Evolutionary conservation across 2,797 vertebrate genomes (phyloP), one percentile per base, ranked within the genome.

Genomic region (Periophthalmus magnuspinnatus): DNA sequence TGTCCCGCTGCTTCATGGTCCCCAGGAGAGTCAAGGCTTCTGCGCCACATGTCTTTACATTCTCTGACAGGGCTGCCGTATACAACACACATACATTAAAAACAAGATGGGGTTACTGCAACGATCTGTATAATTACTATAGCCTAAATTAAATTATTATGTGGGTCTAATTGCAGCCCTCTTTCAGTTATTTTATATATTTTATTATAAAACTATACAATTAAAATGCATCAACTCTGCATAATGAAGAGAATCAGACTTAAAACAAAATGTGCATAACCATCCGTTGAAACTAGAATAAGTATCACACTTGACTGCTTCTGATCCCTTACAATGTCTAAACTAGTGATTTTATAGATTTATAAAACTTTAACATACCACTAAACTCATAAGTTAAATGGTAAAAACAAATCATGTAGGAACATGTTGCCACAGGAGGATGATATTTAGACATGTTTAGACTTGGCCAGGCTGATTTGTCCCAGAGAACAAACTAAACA

Each of bases 11-110:
- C 76, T 95, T 94, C 90, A 99, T 92, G 78, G 88, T 80, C 3
- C 89, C 88, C 79, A 99, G 90, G 81, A 95, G 93, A 82, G 70
- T 65, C 84, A 97, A 79, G 1, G 95, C 93, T 78, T 97, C 94
- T 0, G 83, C 81, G 17, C 96, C 95, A 0, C 94, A 98, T 21
- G 87, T 79, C 87, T 93, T 95, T 82, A 97, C 95, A 11, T 92
- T 91, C 74, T 95, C 95, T 1, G 93, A 91, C 84, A 99, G 89
- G 32, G 90, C 97, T 98, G 90, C 81, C 0, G 13, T 55, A 14
- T 58, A 32, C 21, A 56, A 61, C 52, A 67, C 50, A 57, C 22
- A 1, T 45, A 68, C 70, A 67, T 34, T 7, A 61, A 34, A 41
- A 56, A 56, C 55, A 57, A 32, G 5, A 57, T 14, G 5, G 55